These are phyloP conservation scores for Eumacrocentrus americanus DNA, from an alignment of 2,888 invertebrate species.

Conservation along the genomic window DNA sequence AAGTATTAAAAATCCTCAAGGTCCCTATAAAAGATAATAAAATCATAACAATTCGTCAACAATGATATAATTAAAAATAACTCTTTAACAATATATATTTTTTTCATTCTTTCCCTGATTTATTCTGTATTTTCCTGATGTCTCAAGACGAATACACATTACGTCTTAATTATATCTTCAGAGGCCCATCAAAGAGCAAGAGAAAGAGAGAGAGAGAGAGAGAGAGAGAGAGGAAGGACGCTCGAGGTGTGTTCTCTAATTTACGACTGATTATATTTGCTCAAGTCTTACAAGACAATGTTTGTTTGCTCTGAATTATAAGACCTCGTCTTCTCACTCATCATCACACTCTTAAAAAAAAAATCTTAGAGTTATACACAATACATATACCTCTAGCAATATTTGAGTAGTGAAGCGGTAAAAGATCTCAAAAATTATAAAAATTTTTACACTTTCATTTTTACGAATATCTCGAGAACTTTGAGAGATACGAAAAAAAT, in stretches of 20 bases:
- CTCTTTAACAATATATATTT: background rate
- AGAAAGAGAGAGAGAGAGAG: no score
- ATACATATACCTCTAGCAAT: no score
- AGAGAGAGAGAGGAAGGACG: background rate
- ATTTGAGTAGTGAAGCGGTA: no score
- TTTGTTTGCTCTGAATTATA: slow-evolving; percentile 42
- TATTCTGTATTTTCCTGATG: slow-evolving; percentile 14
- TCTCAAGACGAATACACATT: no score
- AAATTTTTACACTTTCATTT: background rate
- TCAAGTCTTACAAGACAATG: slow-evolving; percentile 36
- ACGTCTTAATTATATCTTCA: no score
- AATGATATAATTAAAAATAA: background rate
- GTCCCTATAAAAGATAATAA: background rate
- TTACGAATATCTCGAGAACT: background rate
- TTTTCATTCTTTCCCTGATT: slow-evolving; percentile 3
- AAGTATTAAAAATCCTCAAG: background rate
- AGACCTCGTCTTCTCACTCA: background rate
- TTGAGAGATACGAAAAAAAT: no score
- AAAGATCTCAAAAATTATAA: no score
- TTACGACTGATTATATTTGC: slow-evolving; percentile 37
- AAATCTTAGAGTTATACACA: no score
- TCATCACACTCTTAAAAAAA: background rate
- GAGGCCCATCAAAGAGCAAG: no score
- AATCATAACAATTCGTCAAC: background rate
- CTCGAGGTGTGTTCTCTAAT: slow-evolving; percentile 26